Evolutionary conservation across 2,113 vertebrate species (phyloP), one percentile per base, ranked within the genome.

Genomic region (Bostrychus sinensis): DNA sequence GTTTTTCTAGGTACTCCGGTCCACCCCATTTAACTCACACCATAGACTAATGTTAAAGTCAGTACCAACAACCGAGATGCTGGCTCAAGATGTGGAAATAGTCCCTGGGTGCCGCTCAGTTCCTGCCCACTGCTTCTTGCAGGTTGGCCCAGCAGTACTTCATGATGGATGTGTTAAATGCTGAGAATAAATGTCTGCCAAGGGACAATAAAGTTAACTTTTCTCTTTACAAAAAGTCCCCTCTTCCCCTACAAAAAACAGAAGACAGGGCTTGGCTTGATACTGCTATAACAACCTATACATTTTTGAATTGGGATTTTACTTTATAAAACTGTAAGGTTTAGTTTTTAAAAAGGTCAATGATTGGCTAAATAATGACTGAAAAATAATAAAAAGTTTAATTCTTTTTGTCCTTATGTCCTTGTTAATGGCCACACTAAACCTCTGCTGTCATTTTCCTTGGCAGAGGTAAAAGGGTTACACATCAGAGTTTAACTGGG

Each of bases 401-500:
- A 7, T 7, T 30, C 3, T 43, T 9, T 43, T 43, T 17, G n/a
- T 19, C n/a, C 10, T 45, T 45, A 8, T 48, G 22, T 25, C 45
- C 22, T 48, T 14, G 14, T 28, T 51, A 16, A 26, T 51, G 46
- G 25, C 25, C 25, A 16, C 23, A 28, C 25, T 14, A 16, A n/a
- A 25, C 2, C 20, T 48, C 45, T 48, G 22, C 45, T 48, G 4
- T 16, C 23, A 39, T 6, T 23, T 20, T 48, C 20, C 43, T 46
- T 20, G 19, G 10, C 10, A 39, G 19, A 1, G 19, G 43, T 22
- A 22, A 46, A 48, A 25, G 22, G 25, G 48, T 23, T 28, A 4
- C 25, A 55, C n/a, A 20, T 51, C 19, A 55, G n/a, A 6, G 7
- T 54, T 54, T 17, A 54, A 54, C 16, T 19, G 51, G 51, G 51